Evolutionary conservation across 2,797 vertebrate species (phyloP).

Genomic region (Ceyx erithaca): DNA sequence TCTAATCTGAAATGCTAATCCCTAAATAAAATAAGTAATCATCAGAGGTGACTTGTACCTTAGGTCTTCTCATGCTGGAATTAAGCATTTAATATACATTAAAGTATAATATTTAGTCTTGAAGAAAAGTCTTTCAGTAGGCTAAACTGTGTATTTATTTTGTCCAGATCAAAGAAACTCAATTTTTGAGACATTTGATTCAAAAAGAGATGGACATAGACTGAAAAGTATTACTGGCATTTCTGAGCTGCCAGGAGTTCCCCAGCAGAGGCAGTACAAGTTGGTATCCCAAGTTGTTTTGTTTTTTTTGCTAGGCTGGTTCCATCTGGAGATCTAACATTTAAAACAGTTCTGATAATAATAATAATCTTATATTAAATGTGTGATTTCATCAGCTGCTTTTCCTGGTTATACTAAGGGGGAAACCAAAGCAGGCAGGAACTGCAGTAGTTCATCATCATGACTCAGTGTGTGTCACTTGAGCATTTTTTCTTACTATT

Average conservation of each 20-base stretch:
- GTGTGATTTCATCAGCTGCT: not conserved
- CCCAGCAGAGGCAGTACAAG: not conserved
- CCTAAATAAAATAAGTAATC: not conserved
- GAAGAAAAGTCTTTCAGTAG: not conserved
- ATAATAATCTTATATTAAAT: not conserved
- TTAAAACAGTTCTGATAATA: not conserved
- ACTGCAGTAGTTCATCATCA: not conserved
- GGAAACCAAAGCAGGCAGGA: not conserved
- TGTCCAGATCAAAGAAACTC: not conserved
- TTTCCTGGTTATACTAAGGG: not conserved
- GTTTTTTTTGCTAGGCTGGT: not conserved
- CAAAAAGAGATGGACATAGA: not conserved
- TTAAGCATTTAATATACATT: not conserved
- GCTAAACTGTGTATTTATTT: not conserved
- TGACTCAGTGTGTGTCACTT: not conserved
- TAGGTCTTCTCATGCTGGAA: not conserved
- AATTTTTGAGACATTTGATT: rapidly evolving
- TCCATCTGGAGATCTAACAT: not conserved
- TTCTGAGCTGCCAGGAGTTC: not conserved
- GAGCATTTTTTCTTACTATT: not conserved
- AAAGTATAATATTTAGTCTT: not conserved
- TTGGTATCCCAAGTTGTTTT: not conserved
- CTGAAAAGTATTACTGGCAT: not conserved
- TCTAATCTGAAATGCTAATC: not conserved
- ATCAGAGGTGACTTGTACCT: not conserved